These are phyloP conservation scores for Beris morrisii DNA, from an alignment of 2,888 invertebrate species.

Conservation along the genomic window DNA sequence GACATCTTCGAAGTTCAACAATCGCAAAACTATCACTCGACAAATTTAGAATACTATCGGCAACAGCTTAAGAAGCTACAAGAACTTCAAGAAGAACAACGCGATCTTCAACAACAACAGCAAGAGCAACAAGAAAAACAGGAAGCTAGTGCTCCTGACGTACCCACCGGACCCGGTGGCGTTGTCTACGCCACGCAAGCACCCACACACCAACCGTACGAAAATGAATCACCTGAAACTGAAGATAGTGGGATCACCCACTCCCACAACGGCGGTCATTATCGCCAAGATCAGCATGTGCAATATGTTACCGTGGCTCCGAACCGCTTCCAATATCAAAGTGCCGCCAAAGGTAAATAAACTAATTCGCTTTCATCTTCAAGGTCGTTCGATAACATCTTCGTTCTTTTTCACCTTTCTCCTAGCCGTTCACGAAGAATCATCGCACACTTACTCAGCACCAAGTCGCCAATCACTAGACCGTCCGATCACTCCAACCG, in stretches of 20 bases:
- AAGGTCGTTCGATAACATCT: conserved; percentile 25
- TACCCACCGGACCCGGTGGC: conserved; percentile 23
- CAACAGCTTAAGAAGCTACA: conserved; percentile 21
- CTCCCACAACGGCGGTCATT: background rate
- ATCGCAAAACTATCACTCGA: conserved; percentile 35
- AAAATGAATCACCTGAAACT: background rate
- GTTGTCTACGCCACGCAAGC: conserved; percentile 26
- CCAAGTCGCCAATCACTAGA: conserved; percentile 32
- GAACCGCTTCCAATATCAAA: conserved; percentile 9
- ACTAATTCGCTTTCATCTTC: conserved; percentile 3
- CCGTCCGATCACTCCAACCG: conserved; percentile 19
- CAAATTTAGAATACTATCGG: conserved; percentile 22
- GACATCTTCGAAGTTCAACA: conserved; percentile 30
- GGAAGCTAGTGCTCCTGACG: background rate
- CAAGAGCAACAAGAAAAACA: background rate
- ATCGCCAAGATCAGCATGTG: conserved; percentile 13
- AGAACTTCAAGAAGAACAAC: conserved; percentile 16
- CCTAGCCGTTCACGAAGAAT: conserved; percentile 31
- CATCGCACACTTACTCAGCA: conserved; percentile 36
- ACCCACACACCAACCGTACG: background rate
- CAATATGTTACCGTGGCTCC: conserved; percentile 29
- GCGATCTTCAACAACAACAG: background rate
- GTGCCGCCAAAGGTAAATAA: conserved; percentile 8
- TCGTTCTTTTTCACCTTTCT: conserved; percentile 3
- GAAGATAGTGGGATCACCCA: background rate